Base-by-base conservation (phyloP, 1,140 invertebrate genomes). In the Formica exsecta region DNA sequence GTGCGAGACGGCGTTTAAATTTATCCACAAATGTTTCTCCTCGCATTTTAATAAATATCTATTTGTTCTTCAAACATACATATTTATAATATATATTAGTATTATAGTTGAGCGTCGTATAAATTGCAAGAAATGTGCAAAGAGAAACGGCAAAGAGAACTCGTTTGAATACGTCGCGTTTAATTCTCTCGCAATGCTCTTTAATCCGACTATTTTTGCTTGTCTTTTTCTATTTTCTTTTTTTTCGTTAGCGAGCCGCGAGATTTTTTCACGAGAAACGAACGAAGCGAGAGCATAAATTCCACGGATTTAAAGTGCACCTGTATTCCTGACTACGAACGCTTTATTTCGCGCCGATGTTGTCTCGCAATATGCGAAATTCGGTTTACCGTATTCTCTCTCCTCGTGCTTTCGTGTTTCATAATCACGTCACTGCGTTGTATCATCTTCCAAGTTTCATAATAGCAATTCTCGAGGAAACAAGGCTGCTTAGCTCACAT, bases 381-480 rank as follows among this genome's bases (percentile, higher is more conserved):
- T 41, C 38, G 38, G 25, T 36, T 38, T 16, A 44, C 19, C 38
- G n/a, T 32, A 41, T 51, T 38, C 44, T 54, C 44, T n/a, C 36
- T 38, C 41, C 25, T 29, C 25, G 25, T 51, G 0, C 16, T 13
- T 51, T 16, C 38, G 54, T 59, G 54, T 83, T 74, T 83, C 54
- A 54, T 83, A 74, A 73, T 83, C 54, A 61, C 54, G n/a, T 83
- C 25, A 65, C 59, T 36, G 13, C 25, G 25, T 70, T 74, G 68
- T 61, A 81, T 62, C 68, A 13, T 48, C 54, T 83, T 62, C 41
- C 68, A 62, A 74, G 68, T 61, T 83, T 83, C 54, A 83, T 74
- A 83, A 83, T 71, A 61, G 29, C 54, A 38, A 48, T 62, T 61
- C 66, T 62, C 38, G n/a, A 74, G 38, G 19, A 62, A 83, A 44